Evolutionary conservation across 1,140 invertebrate genomes (phyloP), one percentile per base, ranked within the genome.

Genomic region (Drosophila santomea): DNA sequence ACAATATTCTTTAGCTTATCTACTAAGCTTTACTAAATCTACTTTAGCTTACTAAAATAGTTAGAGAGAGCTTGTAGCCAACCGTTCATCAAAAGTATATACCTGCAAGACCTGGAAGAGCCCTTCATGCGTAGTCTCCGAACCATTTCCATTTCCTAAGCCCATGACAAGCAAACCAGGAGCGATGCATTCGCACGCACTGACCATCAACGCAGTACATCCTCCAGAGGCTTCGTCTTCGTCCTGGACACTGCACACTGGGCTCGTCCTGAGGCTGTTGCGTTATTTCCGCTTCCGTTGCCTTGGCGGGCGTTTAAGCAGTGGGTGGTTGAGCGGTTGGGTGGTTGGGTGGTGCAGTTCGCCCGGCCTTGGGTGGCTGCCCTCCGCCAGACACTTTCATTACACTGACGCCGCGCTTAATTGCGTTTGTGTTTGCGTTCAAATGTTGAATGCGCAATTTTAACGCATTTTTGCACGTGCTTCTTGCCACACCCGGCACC

Each of bases 381-480:
- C 72, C 44, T 35, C 15, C 8, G 52, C 17, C 74, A 63, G 59
- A 71, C 74, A 78, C 66, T 78, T 78, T 78, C 75, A 72, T 78
- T 78, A 78, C 73, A 83, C 82, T 83, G 84, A 79, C 76, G 80
- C 79, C 72, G 80, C 78, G 83, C 83, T 88, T 88, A 88, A 88
- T 88, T 88, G 83, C 83, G 80, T 88, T 88, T 86, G 83, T 88
- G 83, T 86, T 83, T 86, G 83, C 67, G 47, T 83, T 81, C 67
- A 78, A 69, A 76, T 76, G 75, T 78, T 78, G 62, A 78, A 77
- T 78, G 74, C 79, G 74, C 78, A 86, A 68, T 86, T 86, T 80
- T 66, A 82, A 76, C 83, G 68, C 79, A 88, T 89, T 88, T 88
- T 88, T 88, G 79, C 83, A 88, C 83, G 83, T 88, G 84, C 80